Base-by-base conservation (phyloP, 2,113 vertebrate genomes). In the Trinectes maculatus region DNA sequence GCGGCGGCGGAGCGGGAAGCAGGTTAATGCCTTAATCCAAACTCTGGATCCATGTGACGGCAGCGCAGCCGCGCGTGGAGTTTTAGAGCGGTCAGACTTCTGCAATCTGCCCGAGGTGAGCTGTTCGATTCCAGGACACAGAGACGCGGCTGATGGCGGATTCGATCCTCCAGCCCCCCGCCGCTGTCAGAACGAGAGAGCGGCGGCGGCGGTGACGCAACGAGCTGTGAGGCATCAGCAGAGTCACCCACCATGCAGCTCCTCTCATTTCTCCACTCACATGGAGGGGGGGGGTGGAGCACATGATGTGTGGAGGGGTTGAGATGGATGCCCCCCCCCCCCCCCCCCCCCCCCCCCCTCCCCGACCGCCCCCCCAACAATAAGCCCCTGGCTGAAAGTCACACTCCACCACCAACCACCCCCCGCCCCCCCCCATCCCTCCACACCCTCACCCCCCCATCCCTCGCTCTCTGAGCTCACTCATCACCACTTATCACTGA, bases 401-500 rank as follows among this genome's bases (percentile, higher is more conserved):
- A 89, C 82, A 87, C 74, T 76, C 73, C 73, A 71, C n/a, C n/a
- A n/a, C n/a, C n/a, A n/a, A n/a, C n/a, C n/a, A n/a, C n/a, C n/a
- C n/a, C n/a, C n/a, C n/a, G 46, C 48, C 73, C 42, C 58, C 66
- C 34, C 40, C 54, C 34, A 1, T n/a, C n/a, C n/a, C n/a, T n/a
- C n/a, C n/a, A 42, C 48, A 69, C 42, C 58, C 66, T 28, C 40
- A 49, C 34, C 36, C 36, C 36, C 13, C 36, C 58, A 58, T 21
- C 36, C 46, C 36, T 0, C 63, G 6, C 57, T 56, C 73, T 77
- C 74, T 47, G 43, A 15, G 31, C 81, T 86, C 77, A 66, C 67
- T 80, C 85, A 85, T 84, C 76, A 84, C 55, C 1, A 74, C 85
- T 89, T 89, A 89, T 89, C 88, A 72, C 80, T 57, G 64, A 83